phyloP scores from a whole-genome alignment of 2,113 vertebrate species.

The Platysternon megacephalum region DNA sequence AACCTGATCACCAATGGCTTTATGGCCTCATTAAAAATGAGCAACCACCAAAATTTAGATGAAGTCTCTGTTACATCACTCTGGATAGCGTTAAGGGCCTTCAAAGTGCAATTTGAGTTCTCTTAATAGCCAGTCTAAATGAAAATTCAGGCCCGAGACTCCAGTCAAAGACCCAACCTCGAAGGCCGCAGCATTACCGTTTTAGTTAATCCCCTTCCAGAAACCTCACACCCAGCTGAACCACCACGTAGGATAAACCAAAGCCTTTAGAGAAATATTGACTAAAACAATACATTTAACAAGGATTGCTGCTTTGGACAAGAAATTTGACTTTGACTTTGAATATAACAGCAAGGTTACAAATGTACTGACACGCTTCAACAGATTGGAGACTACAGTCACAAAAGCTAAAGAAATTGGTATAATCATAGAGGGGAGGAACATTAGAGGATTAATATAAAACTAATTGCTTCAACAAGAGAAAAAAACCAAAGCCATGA shows the following conservation, averaged over 20 bases:
- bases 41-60: background rate
- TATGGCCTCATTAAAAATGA: background rate
- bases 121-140: background rate
- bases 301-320: background rate
- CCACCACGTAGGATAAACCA: background rate
- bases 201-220: background rate
- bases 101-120: background rate
- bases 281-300: background rate
- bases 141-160: background rate
- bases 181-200: background rate
- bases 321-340: background rate
- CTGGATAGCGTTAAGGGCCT: accelerated
- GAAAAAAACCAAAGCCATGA: background rate
- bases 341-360: background rate
- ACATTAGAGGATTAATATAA: background rate
- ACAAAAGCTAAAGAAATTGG: background rate
- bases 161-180: background rate
- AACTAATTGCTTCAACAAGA: background rate
- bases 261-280: background rate
- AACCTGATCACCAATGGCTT: background rate
- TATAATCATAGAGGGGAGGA: background rate
- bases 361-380: background rate
- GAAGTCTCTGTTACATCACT: background rate
- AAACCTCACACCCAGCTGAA: background rate
- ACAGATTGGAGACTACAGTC: background rate